Percentiles rank a stretch among this genome's conserved stretches.
Evolutionary conservation across 1,140 invertebrate genomes (phyloP).

Genomic region (Gerris buenoi): DNA sequence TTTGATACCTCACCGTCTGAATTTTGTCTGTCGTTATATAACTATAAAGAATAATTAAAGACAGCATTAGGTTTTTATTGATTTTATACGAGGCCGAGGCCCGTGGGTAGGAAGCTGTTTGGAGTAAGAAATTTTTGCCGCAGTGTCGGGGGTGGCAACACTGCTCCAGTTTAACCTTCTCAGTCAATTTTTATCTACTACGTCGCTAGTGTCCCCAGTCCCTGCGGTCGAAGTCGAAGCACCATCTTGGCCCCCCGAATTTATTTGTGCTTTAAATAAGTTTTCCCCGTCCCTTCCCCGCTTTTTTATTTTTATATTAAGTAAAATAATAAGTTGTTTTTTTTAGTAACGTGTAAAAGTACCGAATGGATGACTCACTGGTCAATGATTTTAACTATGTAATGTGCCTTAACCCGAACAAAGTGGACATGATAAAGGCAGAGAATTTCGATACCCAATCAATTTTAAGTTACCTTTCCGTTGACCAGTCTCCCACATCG

Average conservation of each 20-base stretch:
- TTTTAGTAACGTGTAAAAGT: neutral
- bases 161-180: conserved; percentile 3
- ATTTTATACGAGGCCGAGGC: neutral
- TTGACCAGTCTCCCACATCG: neutral
- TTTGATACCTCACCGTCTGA: too few species aligned
- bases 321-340: conserved; percentile 1
- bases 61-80: neutral
- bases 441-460: conserved; percentile 3
- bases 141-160: conserved; percentile 1
- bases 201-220: neutral
- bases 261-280: neutral
- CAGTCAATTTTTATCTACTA: conserved; percentile 4
- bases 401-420: conserved; percentile 5
- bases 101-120: neutral
- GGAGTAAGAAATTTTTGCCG: neutral
- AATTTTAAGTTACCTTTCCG: conserved; percentile 2
- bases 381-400: conserved; percentile 5
- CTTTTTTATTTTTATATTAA: neutral
- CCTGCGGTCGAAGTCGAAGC: neutral
- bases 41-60: neutral
- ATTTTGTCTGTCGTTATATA: too few species aligned
- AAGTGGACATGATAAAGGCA: conserved; percentile 4
- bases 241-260: neutral
- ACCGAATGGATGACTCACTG: neutral
- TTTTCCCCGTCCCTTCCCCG: neutral